A percentile compares a stretch with the other conserved stretches of the same genome.
These are phyloP conservation scores for Zenarchopterus dispar DNA, from an alignment of 2,797 vertebrate genomes.

Conservation along the genomic window DNA sequence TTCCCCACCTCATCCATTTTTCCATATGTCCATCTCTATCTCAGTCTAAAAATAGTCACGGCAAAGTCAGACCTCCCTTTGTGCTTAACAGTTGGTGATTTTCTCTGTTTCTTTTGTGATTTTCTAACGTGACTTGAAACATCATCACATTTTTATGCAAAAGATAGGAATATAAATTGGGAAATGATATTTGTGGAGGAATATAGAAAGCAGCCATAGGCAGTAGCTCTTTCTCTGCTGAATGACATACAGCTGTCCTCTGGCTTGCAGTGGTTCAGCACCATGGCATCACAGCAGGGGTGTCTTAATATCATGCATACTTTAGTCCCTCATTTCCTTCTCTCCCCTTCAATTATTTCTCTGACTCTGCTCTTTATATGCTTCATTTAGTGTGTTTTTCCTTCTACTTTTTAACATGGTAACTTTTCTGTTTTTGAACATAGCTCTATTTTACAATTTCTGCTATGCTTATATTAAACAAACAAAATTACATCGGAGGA, in stretches of 20 bases:
- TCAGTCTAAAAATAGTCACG: constrained; percentile 21
- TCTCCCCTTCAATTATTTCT: constrained; percentile 8
- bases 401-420: background rate
- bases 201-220: background rate
- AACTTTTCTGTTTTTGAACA: background rate
- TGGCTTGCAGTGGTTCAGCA: constrained; percentile 40
- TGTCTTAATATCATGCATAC: constrained; percentile 35
- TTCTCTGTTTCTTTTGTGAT: background rate
- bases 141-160: background rate
- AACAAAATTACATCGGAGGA: background rate
- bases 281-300: constrained; percentile 36
- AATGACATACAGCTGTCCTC: constrained; percentile 34
- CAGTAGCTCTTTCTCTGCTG: constrained; percentile 11
- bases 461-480: background rate
- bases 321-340: constrained; percentile 44
- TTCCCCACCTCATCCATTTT: constrained; percentile 6
- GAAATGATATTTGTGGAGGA: background rate
- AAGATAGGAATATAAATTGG: background rate
- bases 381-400: constrained; percentile 9
- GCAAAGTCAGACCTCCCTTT: constrained; percentile 6
- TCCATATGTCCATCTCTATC: constrained; percentile 7
- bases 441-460: background rate
- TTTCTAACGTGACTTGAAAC: background rate
- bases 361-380: background rate
- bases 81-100: background rate